Evolutionary conservation across 2,113 vertebrate genomes (phyloP).

Genomic region (Caranx ignobilis): DNA sequence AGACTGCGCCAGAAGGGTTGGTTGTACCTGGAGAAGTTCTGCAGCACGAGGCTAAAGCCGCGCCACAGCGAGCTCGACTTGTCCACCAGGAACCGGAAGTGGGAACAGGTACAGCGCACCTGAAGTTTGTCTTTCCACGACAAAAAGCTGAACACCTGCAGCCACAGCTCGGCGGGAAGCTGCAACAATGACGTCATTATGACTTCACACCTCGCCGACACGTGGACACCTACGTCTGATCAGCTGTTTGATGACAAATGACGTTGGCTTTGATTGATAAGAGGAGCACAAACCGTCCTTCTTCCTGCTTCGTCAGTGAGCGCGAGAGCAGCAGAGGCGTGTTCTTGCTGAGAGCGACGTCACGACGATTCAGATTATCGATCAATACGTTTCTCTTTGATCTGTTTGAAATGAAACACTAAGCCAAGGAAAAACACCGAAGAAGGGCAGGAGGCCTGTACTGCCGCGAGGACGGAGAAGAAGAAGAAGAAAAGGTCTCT

Average conservation of each 20-base stretch:
- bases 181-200: constrained; percentile 21
- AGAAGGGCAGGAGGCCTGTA: not conserved
- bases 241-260: not conserved
- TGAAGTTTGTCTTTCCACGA: constrained; percentile 60
- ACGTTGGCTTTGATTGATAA: not conserved
- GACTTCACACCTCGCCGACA: not conserved
- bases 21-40: constrained; percentile 41
- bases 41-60: constrained; percentile 53
- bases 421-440: not conserved
- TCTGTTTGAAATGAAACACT: not conserved
- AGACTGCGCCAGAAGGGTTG: constrained; percentile 60
- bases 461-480: not conserved
- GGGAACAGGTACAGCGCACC: constrained; percentile 49
- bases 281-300: not conserved
- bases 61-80: constrained; percentile 52
- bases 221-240: not conserved
- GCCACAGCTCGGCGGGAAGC: constrained; percentile 64
- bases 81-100: constrained; percentile 62
- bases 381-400: not conserved
- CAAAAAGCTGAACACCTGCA: constrained; percentile 65
- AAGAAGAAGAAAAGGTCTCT: not conserved
- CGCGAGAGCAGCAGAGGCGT: fast-evolving
- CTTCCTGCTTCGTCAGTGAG: constrained; percentile 13
- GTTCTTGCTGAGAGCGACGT: not conserved
- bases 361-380: not conserved